A percentile compares a stretch with the other conserved stretches of the same genome.
These are phyloP conservation scores for Drosophila simulans DNA, from an alignment of 1,140 invertebrate species.

Conservation along the genomic window DNA sequence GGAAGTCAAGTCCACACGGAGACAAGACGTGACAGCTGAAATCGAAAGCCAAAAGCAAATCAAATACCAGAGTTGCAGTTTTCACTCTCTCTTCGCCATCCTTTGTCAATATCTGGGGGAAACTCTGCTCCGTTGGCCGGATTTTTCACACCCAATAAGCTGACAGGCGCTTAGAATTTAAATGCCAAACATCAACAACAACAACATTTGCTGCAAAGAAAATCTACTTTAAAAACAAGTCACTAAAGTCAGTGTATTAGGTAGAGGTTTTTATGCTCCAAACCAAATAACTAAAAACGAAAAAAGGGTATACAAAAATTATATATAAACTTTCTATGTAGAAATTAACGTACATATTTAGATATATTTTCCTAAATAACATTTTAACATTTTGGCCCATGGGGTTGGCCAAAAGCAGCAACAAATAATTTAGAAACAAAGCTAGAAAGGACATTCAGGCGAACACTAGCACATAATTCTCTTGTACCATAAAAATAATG, in stretches of 20 bases:
- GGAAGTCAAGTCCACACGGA: slow-evolving; percentile 31
- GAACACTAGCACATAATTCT: background rate
- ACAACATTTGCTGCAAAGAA: slow-evolving; percentile 7
- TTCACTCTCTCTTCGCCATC: slow-evolving; percentile 19
- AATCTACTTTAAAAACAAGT: slow-evolving; percentile 6
- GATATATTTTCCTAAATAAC: too few relatives aligned
- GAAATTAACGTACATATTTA: background rate
- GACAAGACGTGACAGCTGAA: slow-evolving; percentile 43
- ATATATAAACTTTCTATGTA: background rate
- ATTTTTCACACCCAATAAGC: slow-evolving; percentile 52
- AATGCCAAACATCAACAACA: slow-evolving; percentile 61
- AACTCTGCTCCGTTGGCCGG: slow-evolving; percentile 13
- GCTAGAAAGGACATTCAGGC: slow-evolving; percentile 1
- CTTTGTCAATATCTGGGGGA: slow-evolving; percentile 7
- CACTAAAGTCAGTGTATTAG: background rate
- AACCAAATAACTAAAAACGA: too few relatives aligned
- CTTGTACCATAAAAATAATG: background rate
- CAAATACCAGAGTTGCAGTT: slow-evolving; percentile 37
- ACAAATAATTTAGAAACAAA: slow-evolving; percentile 11
- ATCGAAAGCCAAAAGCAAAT: slow-evolving; percentile 51
- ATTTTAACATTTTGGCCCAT: too few relatives aligned
- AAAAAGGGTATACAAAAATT: background rate
- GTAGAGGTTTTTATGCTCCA: slow-evolving; percentile 7
- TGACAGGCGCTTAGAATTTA: slow-evolving; percentile 53
- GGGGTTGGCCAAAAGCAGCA: slow-evolving; percentile 48